Conservation (phyloP, 1,140 invertebrate species). For the Pogonognathellus flavescens region DNA sequence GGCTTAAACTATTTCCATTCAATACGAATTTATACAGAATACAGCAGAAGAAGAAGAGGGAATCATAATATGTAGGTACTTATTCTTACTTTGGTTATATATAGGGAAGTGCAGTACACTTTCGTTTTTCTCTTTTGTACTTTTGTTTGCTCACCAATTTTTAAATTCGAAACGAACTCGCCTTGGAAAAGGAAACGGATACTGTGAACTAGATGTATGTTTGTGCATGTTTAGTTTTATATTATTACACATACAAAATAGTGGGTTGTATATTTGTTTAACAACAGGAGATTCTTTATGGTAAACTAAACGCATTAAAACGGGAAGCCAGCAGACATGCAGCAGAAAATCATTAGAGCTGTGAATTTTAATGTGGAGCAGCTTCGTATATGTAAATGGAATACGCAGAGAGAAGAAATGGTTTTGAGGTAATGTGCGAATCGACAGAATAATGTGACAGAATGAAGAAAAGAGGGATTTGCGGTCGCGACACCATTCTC, state of each 20-base stretch:
- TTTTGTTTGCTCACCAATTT: no score
- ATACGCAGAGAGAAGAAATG: slow-evolving; percentile 2
- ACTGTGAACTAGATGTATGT: no score
- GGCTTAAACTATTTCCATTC: not conserved
- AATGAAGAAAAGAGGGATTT: slow-evolving; percentile 45
- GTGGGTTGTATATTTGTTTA: no score
- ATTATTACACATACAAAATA: no score
- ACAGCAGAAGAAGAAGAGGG: not conserved
- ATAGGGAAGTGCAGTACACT: not conserved
- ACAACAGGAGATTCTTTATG: no score
- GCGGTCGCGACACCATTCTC: slow-evolving; percentile 36
- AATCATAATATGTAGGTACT: not conserved
- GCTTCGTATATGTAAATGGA: not conserved
- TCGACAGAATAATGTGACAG: slow-evolving; percentile 17
- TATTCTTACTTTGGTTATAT: not conserved
- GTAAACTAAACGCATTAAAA: no score
- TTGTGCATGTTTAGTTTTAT: no score
- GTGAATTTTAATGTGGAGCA: slow-evolving; percentile 1
- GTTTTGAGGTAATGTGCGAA: slow-evolving; percentile 19
- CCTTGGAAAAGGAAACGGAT: no score
- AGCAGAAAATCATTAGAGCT: not conserved
- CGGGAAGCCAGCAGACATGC: not conserved
- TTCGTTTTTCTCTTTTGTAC: no score
- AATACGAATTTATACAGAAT: not conserved
- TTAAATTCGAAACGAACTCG: no score